phyloP scores from a whole-genome alignment of 2,888 invertebrate genomes.

The Gibbula magus region DNA sequence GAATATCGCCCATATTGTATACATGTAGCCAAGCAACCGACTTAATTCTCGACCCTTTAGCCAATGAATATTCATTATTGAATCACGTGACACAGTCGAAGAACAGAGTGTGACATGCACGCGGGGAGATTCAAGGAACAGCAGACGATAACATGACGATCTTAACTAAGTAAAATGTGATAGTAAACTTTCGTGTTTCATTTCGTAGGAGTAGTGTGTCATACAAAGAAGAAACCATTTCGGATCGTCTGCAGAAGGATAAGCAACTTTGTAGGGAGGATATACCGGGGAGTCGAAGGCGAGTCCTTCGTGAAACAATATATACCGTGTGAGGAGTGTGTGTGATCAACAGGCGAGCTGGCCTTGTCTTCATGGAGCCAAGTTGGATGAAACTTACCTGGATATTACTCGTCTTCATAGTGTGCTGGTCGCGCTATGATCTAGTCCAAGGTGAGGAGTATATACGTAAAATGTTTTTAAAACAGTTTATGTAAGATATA shows the following conservation, averaged over 20 bases:
- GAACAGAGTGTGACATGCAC: not conserved
- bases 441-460: not conserved
- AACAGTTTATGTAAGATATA: too few relatives aligned
- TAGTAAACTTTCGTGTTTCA: not conserved
- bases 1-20: not conserved
- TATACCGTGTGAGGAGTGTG: not conserved
- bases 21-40: not conserved
- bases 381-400: not conserved
- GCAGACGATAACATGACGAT: not conserved
- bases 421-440: not conserved
- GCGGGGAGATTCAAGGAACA: not conserved
- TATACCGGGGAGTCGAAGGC: not conserved
- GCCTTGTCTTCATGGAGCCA: not conserved
- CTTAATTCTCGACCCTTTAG: not conserved
- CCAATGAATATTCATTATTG: constrained; percentile 7
- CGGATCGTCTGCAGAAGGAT: not conserved
- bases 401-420: not conserved
- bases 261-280: not conserved
- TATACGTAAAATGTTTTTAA: too few relatives aligned
- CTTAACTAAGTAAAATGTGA: not conserved
- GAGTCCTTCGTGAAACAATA: not conserved
- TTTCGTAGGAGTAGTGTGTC: constrained; percentile 3
- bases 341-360: constrained; percentile 2
- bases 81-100: not conserved
- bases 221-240: not conserved